A percentile compares a stretch with the other conserved stretches of the same genome.
Evolutionary conservation across 2,888 invertebrate genomes (phyloP).

Genomic region (Metallyticus violacea): DNA sequence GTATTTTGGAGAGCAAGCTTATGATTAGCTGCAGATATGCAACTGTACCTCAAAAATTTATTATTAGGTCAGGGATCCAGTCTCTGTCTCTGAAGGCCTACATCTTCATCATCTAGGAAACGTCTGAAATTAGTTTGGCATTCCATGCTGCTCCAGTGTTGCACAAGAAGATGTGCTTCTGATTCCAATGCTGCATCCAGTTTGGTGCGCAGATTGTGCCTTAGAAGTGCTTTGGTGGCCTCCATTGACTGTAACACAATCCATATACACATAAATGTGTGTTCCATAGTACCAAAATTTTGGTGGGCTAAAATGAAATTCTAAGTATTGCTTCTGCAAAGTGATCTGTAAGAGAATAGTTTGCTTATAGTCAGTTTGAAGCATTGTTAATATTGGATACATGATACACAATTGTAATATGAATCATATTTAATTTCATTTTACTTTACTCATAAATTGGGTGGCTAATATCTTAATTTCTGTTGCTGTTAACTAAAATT

Average conservation of each 20-base stretch:
- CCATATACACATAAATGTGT: neutral
- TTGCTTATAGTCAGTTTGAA: too few species aligned
- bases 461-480: too few species aligned
- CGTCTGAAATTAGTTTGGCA: constrained; percentile 56
- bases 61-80: constrained; percentile 15
- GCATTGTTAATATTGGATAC: too few species aligned
- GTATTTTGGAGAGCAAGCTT: neutral
- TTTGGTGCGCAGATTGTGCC: constrained; percentile 56
- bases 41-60: neutral
- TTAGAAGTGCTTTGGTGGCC: constrained; percentile 56
- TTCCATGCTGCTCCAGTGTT: constrained; percentile 72
- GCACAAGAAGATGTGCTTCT: constrained; percentile 64
- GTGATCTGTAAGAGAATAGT: too few species aligned
- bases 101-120: constrained; percentile 34
- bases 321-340: too few species aligned
- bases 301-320: too few species aligned
- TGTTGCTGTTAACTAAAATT: too few species aligned
- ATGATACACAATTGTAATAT: too few species aligned
- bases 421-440: too few species aligned
- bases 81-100: constrained; percentile 30
- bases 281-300: neutral
- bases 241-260: constrained; percentile 57
- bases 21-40: too few species aligned
- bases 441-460: too few species aligned
- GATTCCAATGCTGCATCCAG: constrained; percentile 61